Percentiles rank a stretch among this genome's conserved stretches.
Conservation (phyloP, 53 echinoderm and acorn worm genomes). For the Echinometra lucunter region DNA sequence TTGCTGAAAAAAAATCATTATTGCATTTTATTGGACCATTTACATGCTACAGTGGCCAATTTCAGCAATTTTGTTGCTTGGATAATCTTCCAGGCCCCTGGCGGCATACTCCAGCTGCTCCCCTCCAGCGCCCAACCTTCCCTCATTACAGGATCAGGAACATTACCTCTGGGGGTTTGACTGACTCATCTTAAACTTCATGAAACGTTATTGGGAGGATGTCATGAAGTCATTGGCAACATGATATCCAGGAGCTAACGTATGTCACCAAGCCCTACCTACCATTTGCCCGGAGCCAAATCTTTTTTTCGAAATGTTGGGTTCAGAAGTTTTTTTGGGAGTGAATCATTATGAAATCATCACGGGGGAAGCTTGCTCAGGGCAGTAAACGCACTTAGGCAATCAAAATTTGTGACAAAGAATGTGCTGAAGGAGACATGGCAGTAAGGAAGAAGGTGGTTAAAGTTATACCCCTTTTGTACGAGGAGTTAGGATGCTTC, state of each 20-base stretch:
- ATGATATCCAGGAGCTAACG: background rate
- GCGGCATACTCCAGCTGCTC: too few relatives aligned
- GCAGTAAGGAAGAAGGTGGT: too few relatives aligned
- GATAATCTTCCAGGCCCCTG: too few relatives aligned
- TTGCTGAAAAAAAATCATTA: too few relatives aligned
- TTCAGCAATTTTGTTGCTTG: too few relatives aligned
- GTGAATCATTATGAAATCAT: slow-evolving; percentile 26
- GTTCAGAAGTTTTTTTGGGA: background rate
- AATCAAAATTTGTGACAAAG: background rate
- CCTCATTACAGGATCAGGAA: background rate
- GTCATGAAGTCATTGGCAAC: background rate
- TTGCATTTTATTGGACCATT: too few relatives aligned
- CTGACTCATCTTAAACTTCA: background rate
- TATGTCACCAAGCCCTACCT: background rate
- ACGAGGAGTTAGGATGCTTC: too few relatives aligned
- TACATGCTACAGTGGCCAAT: too few relatives aligned
- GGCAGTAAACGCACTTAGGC: background rate
- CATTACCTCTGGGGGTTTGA: background rate
- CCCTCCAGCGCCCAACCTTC: too few relatives aligned
- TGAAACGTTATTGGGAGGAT: background rate
- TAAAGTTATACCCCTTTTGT: too few relatives aligned
- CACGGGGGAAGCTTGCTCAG: background rate
- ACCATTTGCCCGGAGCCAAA: background rate
- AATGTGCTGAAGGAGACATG: background rate
- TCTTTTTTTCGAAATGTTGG: background rate